Base-by-base conservation (phyloP, 2,797 vertebrate genomes). In the Argyrosomus regius region DNA sequence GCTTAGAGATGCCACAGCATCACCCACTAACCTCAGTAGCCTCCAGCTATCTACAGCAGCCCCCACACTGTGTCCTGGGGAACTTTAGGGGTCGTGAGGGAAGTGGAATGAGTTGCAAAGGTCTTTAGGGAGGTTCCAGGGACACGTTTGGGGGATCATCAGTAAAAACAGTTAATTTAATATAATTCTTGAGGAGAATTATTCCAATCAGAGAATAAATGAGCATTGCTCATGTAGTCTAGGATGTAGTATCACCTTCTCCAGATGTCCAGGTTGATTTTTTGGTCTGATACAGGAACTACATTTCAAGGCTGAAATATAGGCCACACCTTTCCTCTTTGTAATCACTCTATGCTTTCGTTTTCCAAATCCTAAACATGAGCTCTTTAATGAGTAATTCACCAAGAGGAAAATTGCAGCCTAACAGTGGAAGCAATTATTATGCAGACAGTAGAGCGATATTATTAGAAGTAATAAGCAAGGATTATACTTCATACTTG, bases 401-500 rank as follows among this genome's bases (percentile, higher is more conserved):
- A 79, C 73, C 69, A 58, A 69, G 81, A 82, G 71, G 63, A 82
- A 84, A 84, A 78, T 45, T 85, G 59, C 57, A 77, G 73, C 43
- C 52, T 26, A 75, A 74, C 41, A 13, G 50, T 83, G 49, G 57
- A 78, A 67, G 54, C 70, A 69, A 87, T 91, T 79, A 86, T 74
- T 73, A 85, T 80, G 80, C 80, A 86, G 78, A 77, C 68, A 75
- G 72, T 46, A 69, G 53, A 81, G 67, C 0, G 48, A 72, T 72
- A 76, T 74, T 85, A 82, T 86, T 87, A 83, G 60, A 84, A 71
- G 66, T 74, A 87, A 89, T 89, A 87, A 80, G 78, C 16, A 5
- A 80, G 70, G 61, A 87, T 89, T 87, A 86, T 71, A 70, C 78
- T 87, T 80, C 68, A 84, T 80, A 88, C 79, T 81, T 80, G 76